Evolutionary conservation across 2,888 invertebrate species (phyloP), one percentile per base, ranked within the genome.

Genomic region (Onchidella celtica): DNA sequence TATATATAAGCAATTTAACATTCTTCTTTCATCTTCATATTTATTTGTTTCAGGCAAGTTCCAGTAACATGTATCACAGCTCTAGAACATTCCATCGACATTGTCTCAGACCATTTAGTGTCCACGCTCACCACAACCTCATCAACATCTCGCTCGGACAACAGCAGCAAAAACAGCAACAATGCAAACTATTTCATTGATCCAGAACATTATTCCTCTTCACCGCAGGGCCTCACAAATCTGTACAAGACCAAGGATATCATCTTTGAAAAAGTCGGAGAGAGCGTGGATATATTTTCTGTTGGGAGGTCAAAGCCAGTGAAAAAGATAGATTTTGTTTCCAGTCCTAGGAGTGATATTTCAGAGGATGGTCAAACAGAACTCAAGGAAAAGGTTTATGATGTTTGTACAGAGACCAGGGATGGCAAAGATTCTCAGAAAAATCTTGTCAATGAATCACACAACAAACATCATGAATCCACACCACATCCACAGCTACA

Each of bases 51-150:
- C 66, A 80, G 80, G 27, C 55, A 66, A 66, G 80, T 61, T n/a
- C 24, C 57, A 63, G 74, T 55, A 66, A 66, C 9, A 29, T 9
- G 47, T 34, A 77, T 77, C 38, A 47, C 32, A 4, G 73, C 72
- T 21, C 27, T 79, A n/a, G 80, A 80, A 55, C 70, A 70, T 21
- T 32, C 84, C 40, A 29, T 75, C 0, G 66, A 76, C n/a, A 34
- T 55, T 11, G 29, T 72, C 6, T 61, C 47, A 14, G 40, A 73
- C 1, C 9, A 69, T 11, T 0, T 80, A 3, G 47, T 74, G 17
- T 47, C 69, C 24, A 36, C 65, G 0, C 34, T 36, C 4, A 27
- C 29, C 6, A 34, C 65, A 2, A n/a, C 36, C 17, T 36, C 79
- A 24, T 63, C 59, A 24, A 70, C 61, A 3, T 34, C 55, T 4